Base-by-base conservation (phyloP, 2,888 invertebrate genomes). In the Catocala fraxini region DNA sequence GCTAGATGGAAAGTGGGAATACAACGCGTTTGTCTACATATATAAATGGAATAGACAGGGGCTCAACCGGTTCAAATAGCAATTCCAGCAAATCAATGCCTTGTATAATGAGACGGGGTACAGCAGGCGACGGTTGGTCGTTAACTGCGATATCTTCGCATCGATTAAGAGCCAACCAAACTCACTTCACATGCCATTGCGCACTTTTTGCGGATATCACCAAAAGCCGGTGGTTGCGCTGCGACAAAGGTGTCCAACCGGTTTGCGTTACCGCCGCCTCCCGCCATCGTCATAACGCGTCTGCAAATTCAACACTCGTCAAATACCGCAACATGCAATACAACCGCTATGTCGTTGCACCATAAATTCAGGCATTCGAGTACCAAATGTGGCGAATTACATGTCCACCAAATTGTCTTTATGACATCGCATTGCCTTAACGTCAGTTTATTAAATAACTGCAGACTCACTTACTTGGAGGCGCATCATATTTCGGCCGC, bases 121-220 rank as follows among this genome's bases (percentile, higher is more conserved):
- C 79, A 84, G 82, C 77, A 80, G 80, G 76, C 69, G 78, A 77
- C 82, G 80, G 82, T 79, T 82, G 82, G 77, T 82, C 81, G 84
- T 85, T 82, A 77, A 77, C 76, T 81, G 80, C 71, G 75, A 76
- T 79, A 80, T 83, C 80, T 83, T 82, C 76, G 79, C 86, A 86
- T 86, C 86, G 88, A 90, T 89, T 88, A 88, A 85, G 84, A 84
- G 77, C 83, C 85, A 79, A 76, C 84, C 86, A 84, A 87, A 88
- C 84, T 84, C 84, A 81, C 83, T 83, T 73, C 82, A 89, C 86
- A 91, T 90, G 86, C 88, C 90, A 83, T 84, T 85, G 88, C 87
- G 85, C 84, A 89, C 87, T 93, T 93, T 93, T 93, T 93, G 93
- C 89, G 88, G 86, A 91, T 93, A 92, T 91, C 92, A 89, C 93